Conservation (phyloP, 2,888 invertebrate species). For the Standfussiana lucernea region DNA sequence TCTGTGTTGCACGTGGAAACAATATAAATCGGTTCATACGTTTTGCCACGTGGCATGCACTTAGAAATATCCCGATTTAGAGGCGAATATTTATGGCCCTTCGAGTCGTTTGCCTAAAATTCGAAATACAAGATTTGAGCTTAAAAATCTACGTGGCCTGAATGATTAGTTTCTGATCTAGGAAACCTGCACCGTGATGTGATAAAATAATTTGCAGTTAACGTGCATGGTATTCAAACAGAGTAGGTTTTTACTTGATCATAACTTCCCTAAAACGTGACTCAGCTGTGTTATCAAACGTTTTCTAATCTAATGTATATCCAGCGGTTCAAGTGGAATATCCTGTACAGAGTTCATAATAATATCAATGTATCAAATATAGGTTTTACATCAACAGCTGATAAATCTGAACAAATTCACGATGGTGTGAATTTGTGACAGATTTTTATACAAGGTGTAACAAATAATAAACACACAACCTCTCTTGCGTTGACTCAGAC, state of each 20-base stretch:
- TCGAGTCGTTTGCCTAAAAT: not conserved
- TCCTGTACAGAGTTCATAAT: slow-evolving; percentile 32
- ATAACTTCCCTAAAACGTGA: slow-evolving; percentile 26
- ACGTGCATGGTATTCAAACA: not conserved
- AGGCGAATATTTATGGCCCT: not conserved
- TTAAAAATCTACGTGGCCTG: slow-evolving; percentile 10
- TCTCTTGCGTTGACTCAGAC: too few relatives aligned
- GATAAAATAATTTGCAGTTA: not conserved
- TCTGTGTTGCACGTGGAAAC: slow-evolving; percentile 19
- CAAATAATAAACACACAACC: not conserved
- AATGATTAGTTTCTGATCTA: not conserved
- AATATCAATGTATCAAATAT: slow-evolving; percentile 13
- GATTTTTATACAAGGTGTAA: not conserved
- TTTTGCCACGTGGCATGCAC: not conserved
- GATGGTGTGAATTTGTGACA: not conserved
- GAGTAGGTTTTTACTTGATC: slow-evolving; percentile 7
- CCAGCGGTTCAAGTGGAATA: slow-evolving; percentile 23
- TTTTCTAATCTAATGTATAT: slow-evolving; percentile 40
- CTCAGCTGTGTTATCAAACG: slow-evolving; percentile 32
- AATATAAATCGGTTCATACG: slow-evolving; percentile 25
- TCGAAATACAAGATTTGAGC: not conserved
- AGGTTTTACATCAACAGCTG: slow-evolving; percentile 5
- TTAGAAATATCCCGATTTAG: not conserved
- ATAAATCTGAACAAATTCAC: slow-evolving; percentile 11
- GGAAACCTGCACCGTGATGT: not conserved